Percentiles rank a stretch among this genome's conserved stretches.
Evolutionary conservation across 2,888 invertebrate genomes (phyloP).

Genomic region (Macaria notata): DNA sequence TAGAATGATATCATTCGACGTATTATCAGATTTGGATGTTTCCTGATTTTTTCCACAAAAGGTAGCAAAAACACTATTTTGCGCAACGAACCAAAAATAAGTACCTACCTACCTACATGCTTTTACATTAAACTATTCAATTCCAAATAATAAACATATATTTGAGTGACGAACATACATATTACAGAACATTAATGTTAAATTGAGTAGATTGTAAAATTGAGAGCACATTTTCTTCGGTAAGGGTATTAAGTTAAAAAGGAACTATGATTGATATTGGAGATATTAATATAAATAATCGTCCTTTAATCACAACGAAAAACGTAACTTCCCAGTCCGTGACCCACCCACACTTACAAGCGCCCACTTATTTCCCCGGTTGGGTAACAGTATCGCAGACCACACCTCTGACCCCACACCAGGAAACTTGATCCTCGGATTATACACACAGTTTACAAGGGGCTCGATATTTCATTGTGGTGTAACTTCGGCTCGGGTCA

Average conservation of each 20-base stretch:
- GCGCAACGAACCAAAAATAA: too few relatives aligned
- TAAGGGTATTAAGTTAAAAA: too few relatives aligned
- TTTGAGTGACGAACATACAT: too few relatives aligned
- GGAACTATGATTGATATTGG: too few relatives aligned
- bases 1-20: constrained; percentile 9
- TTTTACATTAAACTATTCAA: too few relatives aligned
- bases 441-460: constrained; percentile 8
- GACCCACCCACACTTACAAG: background rate
- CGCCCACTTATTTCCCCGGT: background rate
- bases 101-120: too few relatives aligned
- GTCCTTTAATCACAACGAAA: too few relatives aligned
- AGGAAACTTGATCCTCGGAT: constrained; percentile 14
- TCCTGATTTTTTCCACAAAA: constrained; percentile 8
- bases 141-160: too few relatives aligned
- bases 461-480: constrained; percentile 1
- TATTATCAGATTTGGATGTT: constrained; percentile 8
- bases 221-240: too few relatives aligned
- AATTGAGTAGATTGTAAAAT: too few relatives aligned
- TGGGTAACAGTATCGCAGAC: constrained; percentile 12
- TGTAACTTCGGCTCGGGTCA: background rate
- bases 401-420: constrained; percentile 9
- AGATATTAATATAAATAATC: too few relatives aligned
- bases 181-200: too few relatives aligned
- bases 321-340: background rate
- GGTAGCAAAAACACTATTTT: background rate